Evolutionary conservation across 2,113 vertebrate genomes (phyloP), one percentile per base, ranked within the genome.

Genomic region (Oplegnathus fasciatus): DNA sequence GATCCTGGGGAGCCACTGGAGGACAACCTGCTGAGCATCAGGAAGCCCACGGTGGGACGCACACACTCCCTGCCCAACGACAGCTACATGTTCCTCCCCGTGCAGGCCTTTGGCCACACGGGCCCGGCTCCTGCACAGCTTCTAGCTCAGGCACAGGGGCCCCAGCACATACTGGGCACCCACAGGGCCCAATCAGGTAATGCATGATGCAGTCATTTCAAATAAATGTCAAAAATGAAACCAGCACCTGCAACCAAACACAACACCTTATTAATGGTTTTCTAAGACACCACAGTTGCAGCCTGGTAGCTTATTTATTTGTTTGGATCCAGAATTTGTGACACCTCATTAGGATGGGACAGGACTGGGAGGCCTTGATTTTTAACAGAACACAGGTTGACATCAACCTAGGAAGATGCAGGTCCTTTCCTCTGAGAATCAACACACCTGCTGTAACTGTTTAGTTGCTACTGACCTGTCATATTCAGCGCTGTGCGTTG

Each of bases 31-130:
- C 95, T 99, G 88, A 96, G 95, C 0, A 97, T 99, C 76, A 94
- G 96, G 72, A 99, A 98, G 93, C 95, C 97, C 0, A 93, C 93
- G 0, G 98, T 99, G 90, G 98, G 97, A 65, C 97, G 98, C 54
- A 97, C 98, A 0, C 98, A 98, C 94, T 99, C 98, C 13, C 86
- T 99, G 82, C 98, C 98, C 60, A 99, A 99, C 0, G 98, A 99
- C 96, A 99, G 98, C 96, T 99, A 99, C 94, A 99, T 99, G 98
- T 98, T 97, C 92, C 95, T 92, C 84, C 93, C 91, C 0, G 90
- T 89, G 15, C 83, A 89, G 87, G 60, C 86, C 74, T 60, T 76
- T 78, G 75, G 84, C 78, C 64, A 70, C 87, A 17, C 88, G 0
- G 61, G 48, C 5, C 52, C 46, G 1, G 11, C 73, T 93, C 48